Conservation (phyloP, 2,888 invertebrate species). For the Campopleginae sp. region DNA sequence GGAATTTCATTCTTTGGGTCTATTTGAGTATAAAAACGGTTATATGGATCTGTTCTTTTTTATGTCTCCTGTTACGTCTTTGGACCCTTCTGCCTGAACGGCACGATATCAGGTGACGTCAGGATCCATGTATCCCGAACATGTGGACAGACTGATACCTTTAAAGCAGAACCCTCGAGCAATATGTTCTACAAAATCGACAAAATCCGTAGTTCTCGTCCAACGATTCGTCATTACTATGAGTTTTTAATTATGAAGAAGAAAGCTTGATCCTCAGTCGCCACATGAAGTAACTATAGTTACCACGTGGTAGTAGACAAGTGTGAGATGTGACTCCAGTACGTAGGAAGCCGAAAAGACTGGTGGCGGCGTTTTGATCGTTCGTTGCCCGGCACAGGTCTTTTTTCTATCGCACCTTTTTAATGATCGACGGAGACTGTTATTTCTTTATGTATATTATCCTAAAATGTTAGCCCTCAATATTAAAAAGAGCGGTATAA, state of each 20-base stretch:
- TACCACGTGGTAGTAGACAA: no score
- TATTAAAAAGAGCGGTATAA: no score
- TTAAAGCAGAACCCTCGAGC: not conserved
- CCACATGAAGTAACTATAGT: no score
- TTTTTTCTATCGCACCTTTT: no score
- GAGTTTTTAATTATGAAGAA: not conserved
- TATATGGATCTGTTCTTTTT: not conserved
- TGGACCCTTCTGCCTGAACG: constrained; percentile 8
- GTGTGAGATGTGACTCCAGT: no score
- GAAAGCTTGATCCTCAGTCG: no score
- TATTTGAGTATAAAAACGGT: constrained; percentile 11
- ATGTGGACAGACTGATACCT: not conserved
- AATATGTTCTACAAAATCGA: not conserved
- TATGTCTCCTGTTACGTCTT: constrained; percentile 11
- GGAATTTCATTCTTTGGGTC: not conserved
- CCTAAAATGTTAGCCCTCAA: no score
- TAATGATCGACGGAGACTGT: no score
- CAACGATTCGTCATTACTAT: not conserved
- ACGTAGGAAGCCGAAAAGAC: no score
- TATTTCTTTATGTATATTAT: no score
- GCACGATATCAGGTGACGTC: constrained; percentile 7
- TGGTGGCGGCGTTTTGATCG: no score
- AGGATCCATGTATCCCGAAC: not conserved
- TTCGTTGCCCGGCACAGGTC: no score
- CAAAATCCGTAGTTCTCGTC: not conserved